A percentile compares a stretch with the other conserved stretches of the same genome.
Conservation (phyloP, 2,888 invertebrate genomes). For the Acronicta alni region DNA sequence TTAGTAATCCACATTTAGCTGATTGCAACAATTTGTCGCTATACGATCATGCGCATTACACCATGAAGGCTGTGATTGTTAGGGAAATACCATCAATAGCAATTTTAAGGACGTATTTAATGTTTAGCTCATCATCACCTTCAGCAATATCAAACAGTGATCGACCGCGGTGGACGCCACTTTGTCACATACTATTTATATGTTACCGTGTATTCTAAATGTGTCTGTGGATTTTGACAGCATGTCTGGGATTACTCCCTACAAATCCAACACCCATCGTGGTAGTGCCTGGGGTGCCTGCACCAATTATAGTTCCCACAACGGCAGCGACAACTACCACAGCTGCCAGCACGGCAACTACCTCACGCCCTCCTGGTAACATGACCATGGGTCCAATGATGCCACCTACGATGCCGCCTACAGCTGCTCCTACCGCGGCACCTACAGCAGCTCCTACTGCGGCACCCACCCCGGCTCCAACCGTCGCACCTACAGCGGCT, state of each 20-base stretch:
- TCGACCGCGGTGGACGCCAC: constrained; percentile 45
- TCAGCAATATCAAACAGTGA: constrained; percentile 59
- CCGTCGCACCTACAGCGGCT: constrained; percentile 35
- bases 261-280: constrained; percentile 73
- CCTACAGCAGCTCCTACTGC: constrained; percentile 36
- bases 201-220: constrained; percentile 57
- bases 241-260: constrained; percentile 83
- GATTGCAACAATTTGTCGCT: constrained; percentile 86
- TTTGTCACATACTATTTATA: constrained; percentile 7
- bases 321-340: constrained; percentile 62
- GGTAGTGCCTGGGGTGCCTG: constrained; percentile 76
- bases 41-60: constrained; percentile 79
- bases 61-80: constrained; percentile 87
- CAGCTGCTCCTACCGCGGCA: constrained; percentile 34
- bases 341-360: constrained; percentile 10
- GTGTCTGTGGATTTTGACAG: constrained; percentile 87
- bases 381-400: constrained; percentile 22
- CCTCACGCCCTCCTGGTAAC: constrained; percentile 27
- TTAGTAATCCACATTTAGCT: constrained; percentile 82
- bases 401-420: constrained; percentile 45
- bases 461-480: constrained; percentile 38
- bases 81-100: constrained; percentile 84
- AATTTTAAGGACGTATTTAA: constrained; percentile 82
- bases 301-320: constrained; percentile 80
- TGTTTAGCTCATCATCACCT: constrained; percentile 70